Percentiles rank a stretch among this genome's conserved stretches.
These are phyloP conservation scores for Sphecodes monilicornis DNA, from an alignment of 2,888 invertebrate genomes.

Conservation along the genomic window DNA sequence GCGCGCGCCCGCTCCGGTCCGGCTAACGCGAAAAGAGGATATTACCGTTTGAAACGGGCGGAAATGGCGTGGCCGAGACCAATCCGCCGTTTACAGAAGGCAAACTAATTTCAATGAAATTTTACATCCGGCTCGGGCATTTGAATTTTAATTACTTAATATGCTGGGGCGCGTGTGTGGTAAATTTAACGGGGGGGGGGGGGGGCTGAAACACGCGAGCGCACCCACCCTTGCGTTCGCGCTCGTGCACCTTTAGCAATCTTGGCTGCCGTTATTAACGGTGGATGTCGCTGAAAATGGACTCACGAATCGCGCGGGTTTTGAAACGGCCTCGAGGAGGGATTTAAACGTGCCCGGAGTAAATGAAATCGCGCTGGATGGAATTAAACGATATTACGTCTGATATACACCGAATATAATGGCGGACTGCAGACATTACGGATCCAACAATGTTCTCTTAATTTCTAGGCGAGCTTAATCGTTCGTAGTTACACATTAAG, in stretches of 20 bases:
- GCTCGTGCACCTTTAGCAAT: constrained; percentile 32
- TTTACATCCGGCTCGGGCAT: constrained; percentile 19
- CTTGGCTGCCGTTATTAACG: constrained; percentile 40
- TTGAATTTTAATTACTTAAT: constrained; percentile 51
- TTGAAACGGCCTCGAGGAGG: constrained; percentile 36
- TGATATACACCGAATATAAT: constrained; percentile 62
- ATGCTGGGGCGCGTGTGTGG: constrained; percentile 18
- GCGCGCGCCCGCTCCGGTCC: background rate
- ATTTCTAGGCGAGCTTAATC: constrained; percentile 57
- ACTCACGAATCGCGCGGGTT: constrained; percentile 50
- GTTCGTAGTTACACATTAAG: constrained; percentile 55
- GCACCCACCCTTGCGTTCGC: background rate
- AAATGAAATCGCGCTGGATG: constrained; percentile 61
- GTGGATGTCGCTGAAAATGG: constrained; percentile 56
- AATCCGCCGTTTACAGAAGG: constrained; percentile 25
- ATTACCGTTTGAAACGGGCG: constrained; percentile 15
- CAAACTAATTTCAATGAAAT: constrained; percentile 47
- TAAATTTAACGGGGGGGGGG: constrained; percentile 15
- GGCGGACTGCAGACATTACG: constrained; percentile 55
- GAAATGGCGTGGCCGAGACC: background rate
- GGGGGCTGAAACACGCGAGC: background rate
- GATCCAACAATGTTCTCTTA: constrained; percentile 59
- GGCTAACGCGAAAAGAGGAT: background rate
- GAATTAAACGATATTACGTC: constrained; percentile 55
- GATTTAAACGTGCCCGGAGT: constrained; percentile 53